Base-by-base conservation (phyloP, 2,888 invertebrate species). In the Lepidonotus clava region DNA sequence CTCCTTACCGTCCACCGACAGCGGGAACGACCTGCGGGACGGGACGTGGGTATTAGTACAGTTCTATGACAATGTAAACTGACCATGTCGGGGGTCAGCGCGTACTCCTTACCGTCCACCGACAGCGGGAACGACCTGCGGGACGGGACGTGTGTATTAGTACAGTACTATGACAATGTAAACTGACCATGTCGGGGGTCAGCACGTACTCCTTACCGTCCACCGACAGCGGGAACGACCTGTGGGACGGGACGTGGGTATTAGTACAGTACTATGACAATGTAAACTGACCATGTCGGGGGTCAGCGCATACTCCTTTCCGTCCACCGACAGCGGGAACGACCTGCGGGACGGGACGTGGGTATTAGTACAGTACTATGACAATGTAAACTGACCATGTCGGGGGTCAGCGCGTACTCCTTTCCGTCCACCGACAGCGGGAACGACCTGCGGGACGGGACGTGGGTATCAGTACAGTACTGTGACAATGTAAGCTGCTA, bases 231-330 rank as follows among this genome's bases (percentile, higher is more conserved):
- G 90, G 90, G 56, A 87, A 88, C 83, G 90, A 90, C 56, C 92
- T 92, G 90, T 36, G n/a, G n/a, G n/a, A n/a, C n/a, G n/a, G n/a
- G n/a, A n/a, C n/a, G n/a, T n/a, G n/a, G n/a, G n/a, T n/a, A n/a
- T n/a, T n/a, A n/a, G n/a, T n/a, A n/a, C n/a, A n/a, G n/a, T n/a
- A n/a, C n/a, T n/a, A n/a, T n/a, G n/a, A n/a, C n/a, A n/a, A n/a
- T n/a, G n/a, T n/a, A n/a, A n/a, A n/a, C n/a, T n/a, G 1, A 99
- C 95, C 95, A 98, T 97, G n/a, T 97, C 97, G 77, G 96, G 95
- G 1, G 96, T 96, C 2, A 99, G 95, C 90, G 95, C 96, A 90
- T 87, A 86, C 28, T 89, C 87, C 61, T 87, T 86, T 21, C 77
- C 86, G 83, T 92, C 90, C 6, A 91, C 87, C 51, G 86, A 87